Conservation (phyloP, 2,888 invertebrate species). For the Pachliopta kotzebuea region DNA sequence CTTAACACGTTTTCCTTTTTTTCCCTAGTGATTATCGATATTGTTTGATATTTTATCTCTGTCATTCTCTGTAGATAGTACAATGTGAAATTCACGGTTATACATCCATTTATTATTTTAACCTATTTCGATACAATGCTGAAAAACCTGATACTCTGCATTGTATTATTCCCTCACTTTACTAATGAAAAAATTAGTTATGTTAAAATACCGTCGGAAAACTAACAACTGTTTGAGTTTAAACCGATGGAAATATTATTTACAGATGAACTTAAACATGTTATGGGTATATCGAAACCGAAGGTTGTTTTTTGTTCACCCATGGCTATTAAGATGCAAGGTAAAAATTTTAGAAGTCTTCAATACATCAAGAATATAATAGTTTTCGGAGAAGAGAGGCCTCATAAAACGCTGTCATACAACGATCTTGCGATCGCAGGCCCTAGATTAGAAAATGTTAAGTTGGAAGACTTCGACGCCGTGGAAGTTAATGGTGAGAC, state of each 20-base stretch:
- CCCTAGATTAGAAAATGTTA: slow-evolving; percentile 39
- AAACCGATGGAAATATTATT: slow-evolving; percentile 11
- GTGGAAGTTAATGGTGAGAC: slow-evolving; percentile 49
- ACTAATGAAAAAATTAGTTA: no score
- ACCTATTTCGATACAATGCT: no score
- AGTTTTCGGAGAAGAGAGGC: slow-evolving; percentile 47
- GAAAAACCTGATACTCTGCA: no score
- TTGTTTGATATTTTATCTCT: no score
- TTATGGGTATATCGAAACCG: slow-evolving; percentile 55
- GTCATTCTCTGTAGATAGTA: no score
- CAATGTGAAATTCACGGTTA: no score
- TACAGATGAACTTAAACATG: slow-evolving; percentile 60
- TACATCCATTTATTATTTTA: no score
- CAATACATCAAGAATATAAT: slow-evolving; percentile 47
- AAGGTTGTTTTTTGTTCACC: slow-evolving; percentile 56
- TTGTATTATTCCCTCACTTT: no score
- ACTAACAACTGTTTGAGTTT: no score
- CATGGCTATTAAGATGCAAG: slow-evolving; percentile 44
- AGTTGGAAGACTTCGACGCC: slow-evolving; percentile 46
- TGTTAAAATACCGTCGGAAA: no score
- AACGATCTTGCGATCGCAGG: slow-evolving; percentile 42
- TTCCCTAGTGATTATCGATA: no score
- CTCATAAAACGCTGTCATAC: slow-evolving; percentile 40
- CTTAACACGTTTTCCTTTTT: no score
- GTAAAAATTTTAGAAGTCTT: slow-evolving; percentile 40